Evolutionary conservation across 1,140 invertebrate genomes (phyloP), one percentile per base, ranked within the genome.

Genomic region (Zaprionus ghesquierei): DNA sequence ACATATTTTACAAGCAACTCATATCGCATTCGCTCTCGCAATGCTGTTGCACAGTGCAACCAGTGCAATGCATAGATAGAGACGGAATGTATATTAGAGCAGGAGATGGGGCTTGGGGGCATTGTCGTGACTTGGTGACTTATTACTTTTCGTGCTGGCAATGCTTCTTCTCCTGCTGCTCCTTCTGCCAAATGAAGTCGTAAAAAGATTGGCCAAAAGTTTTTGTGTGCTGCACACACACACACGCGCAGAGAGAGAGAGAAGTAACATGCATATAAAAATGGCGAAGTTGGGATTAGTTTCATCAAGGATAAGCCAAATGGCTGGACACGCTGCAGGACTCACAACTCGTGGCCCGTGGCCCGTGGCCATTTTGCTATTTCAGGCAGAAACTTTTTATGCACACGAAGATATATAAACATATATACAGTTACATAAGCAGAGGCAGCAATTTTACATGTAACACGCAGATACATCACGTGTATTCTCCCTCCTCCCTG

Each of bases 301-400:
- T 90, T 90, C 81, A 87, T 90, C 86, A 90, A 84, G 81, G 81
- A 82, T 90, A 89, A 89, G 81, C 85, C 86, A 85, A 89, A 85
- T 89, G 77, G 82, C 79, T 87, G 82, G 82, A 82, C 82, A 77
- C 78, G 79, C 66, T 68, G 59, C 29, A 22, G 49, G 60, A 38
- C 76, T 73, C 53, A 58, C 38, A 41, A 29, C n/a, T 13, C 49
- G 35, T 53, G 38, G 3, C 53, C 6, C 35, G 25, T 60, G 56
- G 44, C 58, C 29, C 38, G 55, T 75, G 56, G 44, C 71, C 71
- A 65, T 79, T 81, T 81, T 73, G 53, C 81, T 74, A 84, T 85
- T 85, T 81, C 49, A 76, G 78, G 68, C 82, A 53, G 70, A 78
- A 89, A 81, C 70, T 89, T 87, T 86, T 89, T 82, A 82, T 82